A percentile compares a stretch with the other conserved stretches of the same genome.
Evolutionary conservation across 2,888 invertebrate species (phyloP).

Genomic region (Drosophila monieri): DNA sequence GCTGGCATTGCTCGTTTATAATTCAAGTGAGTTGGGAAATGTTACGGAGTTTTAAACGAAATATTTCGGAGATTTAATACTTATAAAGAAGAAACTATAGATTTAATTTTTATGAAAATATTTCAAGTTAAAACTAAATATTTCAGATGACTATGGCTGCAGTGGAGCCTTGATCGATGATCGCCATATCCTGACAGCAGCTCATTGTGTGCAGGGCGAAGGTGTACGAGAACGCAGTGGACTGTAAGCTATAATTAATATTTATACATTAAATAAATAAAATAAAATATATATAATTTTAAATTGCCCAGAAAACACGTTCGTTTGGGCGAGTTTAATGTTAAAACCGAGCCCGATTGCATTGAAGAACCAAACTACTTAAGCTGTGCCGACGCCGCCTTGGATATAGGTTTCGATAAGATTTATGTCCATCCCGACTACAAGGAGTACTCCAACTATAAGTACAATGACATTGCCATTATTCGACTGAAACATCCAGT

Average conservation of each 20-base stretch:
- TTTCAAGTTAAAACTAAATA: not conserved
- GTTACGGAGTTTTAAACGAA: not conserved
- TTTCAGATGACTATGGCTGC: slow-evolving; percentile 85
- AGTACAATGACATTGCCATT: slow-evolving; percentile 86
- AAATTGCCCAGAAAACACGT: slow-evolving; percentile 82
- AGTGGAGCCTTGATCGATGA: slow-evolving; percentile 87
- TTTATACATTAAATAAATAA: not conserved
- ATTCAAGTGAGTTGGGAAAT: slow-evolving; percentile 83
- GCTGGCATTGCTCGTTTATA: slow-evolving; percentile 87
- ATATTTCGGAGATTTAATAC: not conserved
- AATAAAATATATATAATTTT: not conserved
- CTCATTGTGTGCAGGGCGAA: slow-evolving; percentile 86
- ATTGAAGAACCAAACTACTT: slow-evolving; percentile 82
- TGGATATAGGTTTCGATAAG: slow-evolving; percentile 87
- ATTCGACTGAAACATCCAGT: slow-evolving; percentile 80
- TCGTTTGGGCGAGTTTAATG: slow-evolving; percentile 88
- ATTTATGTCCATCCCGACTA: slow-evolving; percentile 88
- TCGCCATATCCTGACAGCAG: slow-evolving; percentile 87
- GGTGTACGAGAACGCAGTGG: slow-evolving; percentile 84
- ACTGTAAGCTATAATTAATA: slow-evolving; percentile 84
- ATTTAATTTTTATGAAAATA: too few species aligned
- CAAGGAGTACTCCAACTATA: slow-evolving; percentile 84
- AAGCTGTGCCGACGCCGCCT: slow-evolving; percentile 87
- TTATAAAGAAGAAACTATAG: too few species aligned
- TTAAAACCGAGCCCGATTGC: slow-evolving; percentile 87